Evolutionary conservation across 1,140 invertebrate genomes (phyloP).

Genomic region (Nebria ingens): DNA sequence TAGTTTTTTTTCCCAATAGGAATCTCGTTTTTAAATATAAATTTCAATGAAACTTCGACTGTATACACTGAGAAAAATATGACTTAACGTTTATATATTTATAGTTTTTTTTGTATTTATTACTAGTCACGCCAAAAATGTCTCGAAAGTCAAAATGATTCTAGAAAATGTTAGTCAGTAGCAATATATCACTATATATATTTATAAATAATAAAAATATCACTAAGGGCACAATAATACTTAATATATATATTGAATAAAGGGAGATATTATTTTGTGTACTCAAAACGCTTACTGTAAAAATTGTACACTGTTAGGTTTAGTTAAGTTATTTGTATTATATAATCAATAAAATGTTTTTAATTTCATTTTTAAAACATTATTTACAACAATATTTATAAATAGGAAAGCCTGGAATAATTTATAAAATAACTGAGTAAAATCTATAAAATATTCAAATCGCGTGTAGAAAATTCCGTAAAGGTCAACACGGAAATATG

Average conservation of each 20-base stretch:
- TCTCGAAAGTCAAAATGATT: background rate
- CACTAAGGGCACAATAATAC: conserved; percentile 8
- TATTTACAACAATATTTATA: too few species aligned
- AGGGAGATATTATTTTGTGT: conserved; percentile 7
- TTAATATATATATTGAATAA: conserved; percentile 6
- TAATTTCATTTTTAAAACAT: background rate
- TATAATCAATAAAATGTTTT: conserved; percentile 1
- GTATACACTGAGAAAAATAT: too few species aligned
- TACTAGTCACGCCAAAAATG: background rate
- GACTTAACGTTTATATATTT: too few species aligned
- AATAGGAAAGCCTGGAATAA: too few species aligned
- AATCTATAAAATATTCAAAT: too few species aligned
- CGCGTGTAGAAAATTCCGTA: too few species aligned
- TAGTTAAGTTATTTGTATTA: conserved; percentile 1
- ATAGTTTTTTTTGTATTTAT: background rate
- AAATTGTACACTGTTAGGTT: conserved; percentile 2
- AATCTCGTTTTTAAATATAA: too few species aligned
- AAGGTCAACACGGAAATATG: too few species aligned
- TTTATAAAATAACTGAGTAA: too few species aligned
- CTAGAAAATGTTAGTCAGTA: too few species aligned
- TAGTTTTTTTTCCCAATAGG: too few species aligned
- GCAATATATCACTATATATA: background rate
- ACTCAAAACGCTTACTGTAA: conserved; percentile 7
- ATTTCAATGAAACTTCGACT: too few species aligned
- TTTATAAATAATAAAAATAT: conserved; percentile 1